Base-by-base conservation (phyloP, 2,888 invertebrate species). In the Thera obeliscata region DNA sequence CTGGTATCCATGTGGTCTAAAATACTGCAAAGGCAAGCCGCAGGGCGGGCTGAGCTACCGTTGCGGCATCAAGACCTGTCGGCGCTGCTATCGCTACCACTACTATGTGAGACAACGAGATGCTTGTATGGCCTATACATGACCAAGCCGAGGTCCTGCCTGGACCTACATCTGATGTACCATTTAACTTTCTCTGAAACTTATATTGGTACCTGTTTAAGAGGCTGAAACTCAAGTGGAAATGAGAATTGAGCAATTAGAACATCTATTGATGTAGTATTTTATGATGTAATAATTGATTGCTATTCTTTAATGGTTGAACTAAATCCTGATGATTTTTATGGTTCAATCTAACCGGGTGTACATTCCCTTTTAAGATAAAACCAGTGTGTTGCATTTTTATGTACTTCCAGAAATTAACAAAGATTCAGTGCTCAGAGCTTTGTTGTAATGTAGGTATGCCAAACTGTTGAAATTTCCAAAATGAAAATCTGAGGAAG, bases 1-100 rank as follows among this genome's bases (percentile, higher is more conserved):
- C 63, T 99, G 98, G 98, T 99, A 98, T 89, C 98, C 99, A 0
- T 99, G 98, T 87, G 98, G 98, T 35, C 94, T 99, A 55, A 98
- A 98, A 85, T 99, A 98, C 91, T 99, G 99, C 91, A 97, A 98
- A 81, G 97, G 96, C 56, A 96, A 97, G 86, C 95, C 95, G 56
- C 95, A 95, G 75, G 94, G 94, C 9, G 89, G 93, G 8, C 85
- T 96, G 90, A 94, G 95, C 95, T 98, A 98, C 92, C 95, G 98
- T 62, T 99, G 99, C 87, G 99, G 99, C 74, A 99, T 99, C 84
- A 98, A 98, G 91, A 99, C 99, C 0, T 99, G 99, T 88, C 96
- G 96, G 80, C 96, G 97, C 86, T 98, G 98, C 89, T 96, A 97
- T 87, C 95, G 97, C 76, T 98, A 98, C 90, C 96, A 96, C 77